Conservation (phyloP, 2,113 vertebrate genomes). For the Sturnus vulgaris region DNA sequence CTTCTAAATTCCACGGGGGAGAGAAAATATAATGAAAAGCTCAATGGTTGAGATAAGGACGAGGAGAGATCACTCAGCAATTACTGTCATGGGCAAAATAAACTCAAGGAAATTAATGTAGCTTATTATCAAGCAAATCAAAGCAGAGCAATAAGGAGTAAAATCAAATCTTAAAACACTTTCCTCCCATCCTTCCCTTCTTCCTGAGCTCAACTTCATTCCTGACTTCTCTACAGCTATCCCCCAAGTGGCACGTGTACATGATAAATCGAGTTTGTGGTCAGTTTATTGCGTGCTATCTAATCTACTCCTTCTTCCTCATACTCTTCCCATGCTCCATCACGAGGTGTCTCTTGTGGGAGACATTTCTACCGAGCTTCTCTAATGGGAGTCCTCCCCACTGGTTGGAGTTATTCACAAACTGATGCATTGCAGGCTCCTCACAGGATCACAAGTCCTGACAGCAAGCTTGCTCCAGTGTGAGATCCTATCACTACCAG, state of each 20-base stretch:
- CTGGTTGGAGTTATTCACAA: neutral
- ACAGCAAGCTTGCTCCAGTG: neutral
- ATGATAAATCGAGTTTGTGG: rapidly evolving
- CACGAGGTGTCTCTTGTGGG: neutral
- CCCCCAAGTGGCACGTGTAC: rapidly evolving
- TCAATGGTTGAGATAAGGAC: neutral
- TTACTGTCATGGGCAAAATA: neutral
- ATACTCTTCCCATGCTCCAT: neutral
- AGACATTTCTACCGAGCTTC: neutral
- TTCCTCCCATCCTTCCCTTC: neutral
- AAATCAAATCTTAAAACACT: neutral
- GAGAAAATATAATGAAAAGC: neutral
- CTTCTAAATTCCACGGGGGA: neutral
- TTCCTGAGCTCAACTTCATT: neutral
- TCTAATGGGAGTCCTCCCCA: neutral
- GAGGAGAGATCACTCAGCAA: neutral
- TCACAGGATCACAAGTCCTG: neutral
- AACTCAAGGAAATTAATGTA: neutral
- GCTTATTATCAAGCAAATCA: neutral
- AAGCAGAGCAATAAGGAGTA: neutral
- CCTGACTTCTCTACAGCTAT: neutral
- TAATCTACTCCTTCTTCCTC: neutral
- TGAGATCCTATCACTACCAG: neutral
- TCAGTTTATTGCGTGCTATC: neutral
- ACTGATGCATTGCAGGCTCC: neutral